These are phyloP conservation scores for Neria commutata DNA, from an alignment of 2,888 invertebrate species.

Conservation along the genomic window DNA sequence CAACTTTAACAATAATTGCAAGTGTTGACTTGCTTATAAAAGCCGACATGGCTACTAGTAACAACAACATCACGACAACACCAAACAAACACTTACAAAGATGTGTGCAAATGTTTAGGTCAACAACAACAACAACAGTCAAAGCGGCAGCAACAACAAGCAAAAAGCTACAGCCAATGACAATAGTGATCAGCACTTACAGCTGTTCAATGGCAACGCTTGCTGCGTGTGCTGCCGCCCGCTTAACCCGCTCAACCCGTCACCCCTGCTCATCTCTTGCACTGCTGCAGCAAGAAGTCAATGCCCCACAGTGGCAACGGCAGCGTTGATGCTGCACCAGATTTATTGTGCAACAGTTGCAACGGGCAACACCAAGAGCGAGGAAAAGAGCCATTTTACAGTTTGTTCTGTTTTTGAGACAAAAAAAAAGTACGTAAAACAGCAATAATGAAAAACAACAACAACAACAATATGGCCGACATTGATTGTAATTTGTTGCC, in stretches of 20 bases:
- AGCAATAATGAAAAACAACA: background rate
- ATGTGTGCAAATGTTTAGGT: constrained; percentile 41
- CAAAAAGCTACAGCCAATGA: constrained; percentile 8
- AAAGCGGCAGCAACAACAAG: constrained; percentile 2
- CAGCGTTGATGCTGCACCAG: constrained; percentile 54
- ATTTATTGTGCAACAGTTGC: constrained; percentile 30
- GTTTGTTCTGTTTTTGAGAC: too few species aligned
- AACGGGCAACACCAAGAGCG: too few species aligned
- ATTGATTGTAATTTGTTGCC: too few species aligned
- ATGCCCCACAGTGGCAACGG: background rate
- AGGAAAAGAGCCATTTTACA: too few species aligned
- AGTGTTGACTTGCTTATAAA: too few species aligned
- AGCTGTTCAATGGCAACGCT: constrained; percentile 24
- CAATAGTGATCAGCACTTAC: constrained; percentile 10
- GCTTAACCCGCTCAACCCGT: constrained; percentile 14
- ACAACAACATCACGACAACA: constrained; percentile 26
- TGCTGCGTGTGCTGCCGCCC: constrained; percentile 23
- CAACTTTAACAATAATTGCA: too few species aligned
- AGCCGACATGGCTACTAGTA: constrained; percentile 7
- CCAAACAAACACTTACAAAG: too few species aligned
- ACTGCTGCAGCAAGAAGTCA: too few species aligned
- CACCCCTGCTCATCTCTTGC: constrained; percentile 8
- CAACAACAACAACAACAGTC: constrained; percentile 38
- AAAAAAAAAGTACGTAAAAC: too few species aligned
- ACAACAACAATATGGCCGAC: background rate